Conservation (phyloP, 2,113 vertebrate species). For the Noturus placidus region DNA sequence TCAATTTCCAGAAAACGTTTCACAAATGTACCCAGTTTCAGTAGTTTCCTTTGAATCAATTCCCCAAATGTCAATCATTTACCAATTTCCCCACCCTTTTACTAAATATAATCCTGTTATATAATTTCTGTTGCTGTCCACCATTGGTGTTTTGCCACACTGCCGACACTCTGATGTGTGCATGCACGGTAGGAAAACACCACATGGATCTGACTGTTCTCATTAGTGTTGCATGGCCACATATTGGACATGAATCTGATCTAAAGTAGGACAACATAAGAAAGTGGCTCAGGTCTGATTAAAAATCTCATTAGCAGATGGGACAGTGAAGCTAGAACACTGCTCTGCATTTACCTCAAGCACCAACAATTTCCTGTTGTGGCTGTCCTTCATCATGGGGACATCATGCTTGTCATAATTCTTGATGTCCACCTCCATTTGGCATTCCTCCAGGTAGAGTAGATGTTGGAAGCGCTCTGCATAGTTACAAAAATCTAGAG, state of each 20-base stretch:
- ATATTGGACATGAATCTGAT: background rate
- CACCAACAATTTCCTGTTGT: conserved; percentile 68
- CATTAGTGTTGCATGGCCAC: background rate
- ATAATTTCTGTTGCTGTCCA: background rate
- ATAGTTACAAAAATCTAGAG: conserved; percentile 32
- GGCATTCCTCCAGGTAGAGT: conserved; percentile 86
- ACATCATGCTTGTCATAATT: conserved; percentile 79
- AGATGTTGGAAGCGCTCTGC: conserved; percentile 76
- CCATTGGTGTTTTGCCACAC: background rate
- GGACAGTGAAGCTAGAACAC: background rate
- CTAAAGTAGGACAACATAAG: background rate
- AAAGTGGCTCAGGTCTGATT: background rate
- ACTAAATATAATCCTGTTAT: background rate
- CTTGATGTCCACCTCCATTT: conserved; percentile 87
- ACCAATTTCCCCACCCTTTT: background rate
- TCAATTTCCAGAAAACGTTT: background rate
- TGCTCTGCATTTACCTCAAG: conserved; percentile 72
- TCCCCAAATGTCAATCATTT: background rate
- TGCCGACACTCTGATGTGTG: background rate
- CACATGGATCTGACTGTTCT: background rate
- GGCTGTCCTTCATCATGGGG: conserved; percentile 69
- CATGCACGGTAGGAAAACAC: background rate
- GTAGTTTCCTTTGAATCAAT: background rate
- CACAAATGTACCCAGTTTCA: background rate
- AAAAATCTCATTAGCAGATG: background rate